These are phyloP conservation scores for Pheosia gnoma DNA, from an alignment of 2,888 invertebrate species.

Conservation along the genomic window DNA sequence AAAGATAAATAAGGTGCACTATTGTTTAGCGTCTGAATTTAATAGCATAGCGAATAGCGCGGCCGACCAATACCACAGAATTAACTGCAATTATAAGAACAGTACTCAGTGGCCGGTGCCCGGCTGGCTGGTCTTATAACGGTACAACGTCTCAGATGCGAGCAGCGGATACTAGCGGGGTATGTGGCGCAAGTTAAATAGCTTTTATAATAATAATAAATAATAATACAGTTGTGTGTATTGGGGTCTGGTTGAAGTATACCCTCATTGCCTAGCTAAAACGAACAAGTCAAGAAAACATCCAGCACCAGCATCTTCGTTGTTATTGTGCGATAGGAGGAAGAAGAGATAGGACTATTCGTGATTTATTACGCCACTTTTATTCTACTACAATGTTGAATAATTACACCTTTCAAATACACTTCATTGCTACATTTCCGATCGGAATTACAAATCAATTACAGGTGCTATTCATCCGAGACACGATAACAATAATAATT, in stretches of 20 bases:
- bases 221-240: too few species aligned
- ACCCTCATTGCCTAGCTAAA: too few species aligned
- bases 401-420: background rate
- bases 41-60: constrained; percentile 50
- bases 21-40: constrained; percentile 24
- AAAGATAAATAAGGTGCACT: background rate
- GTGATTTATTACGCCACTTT: too few species aligned
- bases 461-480: background rate
- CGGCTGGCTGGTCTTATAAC: constrained; percentile 67
- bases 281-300: too few species aligned
- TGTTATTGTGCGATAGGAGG: too few species aligned
- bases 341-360: too few species aligned
- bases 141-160: constrained; percentile 64
- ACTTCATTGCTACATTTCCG: background rate
- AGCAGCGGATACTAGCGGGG: constrained; percentile 57
- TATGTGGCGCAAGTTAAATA: constrained; percentile 24
- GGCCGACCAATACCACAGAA: constrained; percentile 57
- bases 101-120: constrained; percentile 60
- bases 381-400: background rate
- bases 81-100: constrained; percentile 81
- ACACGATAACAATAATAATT: background rate
- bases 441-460: constrained; percentile 1
- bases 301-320: too few species aligned
- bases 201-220: background rate
- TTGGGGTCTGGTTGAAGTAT: too few species aligned